Conservation (phyloP, 2,888 invertebrate species). For the Flabesymbios commensalis region DNA sequence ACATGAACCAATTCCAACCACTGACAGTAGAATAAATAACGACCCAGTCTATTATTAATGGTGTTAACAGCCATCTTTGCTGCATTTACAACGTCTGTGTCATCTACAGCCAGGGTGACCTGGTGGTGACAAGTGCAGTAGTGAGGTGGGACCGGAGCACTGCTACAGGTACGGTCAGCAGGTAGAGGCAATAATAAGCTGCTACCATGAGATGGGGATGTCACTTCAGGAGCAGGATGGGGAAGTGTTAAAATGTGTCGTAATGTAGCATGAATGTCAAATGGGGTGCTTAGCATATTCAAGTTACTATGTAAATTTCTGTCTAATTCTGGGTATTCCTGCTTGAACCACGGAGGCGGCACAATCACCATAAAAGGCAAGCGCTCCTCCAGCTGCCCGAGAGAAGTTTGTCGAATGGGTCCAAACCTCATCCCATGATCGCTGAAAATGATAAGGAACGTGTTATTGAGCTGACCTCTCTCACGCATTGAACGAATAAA, state of each 20-base stretch:
- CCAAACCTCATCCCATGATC: constrained; percentile 92
- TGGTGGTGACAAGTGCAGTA: constrained; percentile 87
- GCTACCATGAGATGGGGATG: constrained; percentile 39
- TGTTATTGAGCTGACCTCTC: constrained; percentile 44
- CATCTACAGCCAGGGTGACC: constrained; percentile 66
- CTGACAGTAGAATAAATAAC: constrained; percentile 34
- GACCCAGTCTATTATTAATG: constrained; percentile 70
- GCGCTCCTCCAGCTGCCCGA: constrained; percentile 79
- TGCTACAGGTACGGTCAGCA: constrained; percentile 73
- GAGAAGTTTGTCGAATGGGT: constrained; percentile 78
- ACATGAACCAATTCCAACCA: constrained; percentile 69
- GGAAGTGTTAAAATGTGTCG: constrained; percentile 62
- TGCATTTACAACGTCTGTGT: constrained; percentile 67
- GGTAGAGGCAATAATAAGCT: constrained; percentile 80
- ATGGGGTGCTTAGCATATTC: constrained; percentile 76
- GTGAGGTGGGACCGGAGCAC: constrained; percentile 78
- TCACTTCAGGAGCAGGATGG: constrained; percentile 5
- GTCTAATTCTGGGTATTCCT: constrained; percentile 65
- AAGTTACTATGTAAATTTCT: constrained; percentile 71
- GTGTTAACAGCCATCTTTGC: constrained; percentile 68
- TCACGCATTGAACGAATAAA: constrained; percentile 66
- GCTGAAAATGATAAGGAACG: constrained; percentile 67
- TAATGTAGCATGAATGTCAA: constrained; percentile 81
- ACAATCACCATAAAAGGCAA: constrained; percentile 78
- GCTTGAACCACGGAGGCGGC: constrained; percentile 74